Base-by-base conservation (phyloP, 2,113 vertebrate genomes). In the Acinonyx jubatus region DNA sequence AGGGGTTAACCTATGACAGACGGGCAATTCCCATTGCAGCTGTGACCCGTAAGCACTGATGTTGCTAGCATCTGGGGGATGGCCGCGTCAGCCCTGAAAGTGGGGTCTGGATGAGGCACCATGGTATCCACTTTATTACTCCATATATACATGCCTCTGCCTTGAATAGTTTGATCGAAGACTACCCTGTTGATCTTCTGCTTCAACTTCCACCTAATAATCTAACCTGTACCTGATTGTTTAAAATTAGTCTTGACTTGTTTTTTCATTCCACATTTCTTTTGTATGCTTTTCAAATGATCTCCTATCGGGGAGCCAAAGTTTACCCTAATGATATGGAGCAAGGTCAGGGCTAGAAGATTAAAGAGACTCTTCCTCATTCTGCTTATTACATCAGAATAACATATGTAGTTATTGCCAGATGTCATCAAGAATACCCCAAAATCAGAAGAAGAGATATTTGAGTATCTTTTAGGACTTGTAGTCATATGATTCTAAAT, bases 401-500 rank as follows among this genome's bases (percentile, higher is more conserved):
- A 91, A 23, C 12, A 68, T 66, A 45, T 15, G 38, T 27, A 81
- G 86, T 45, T 36, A 23, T 61, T 76, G 66, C 33, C 55, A 88
- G 38, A 57, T 68, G 36, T 91, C 55, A 73, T 81, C 55, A 87
- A 68, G 66, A 66, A 57, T 57, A 61, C 36, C 91, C 25, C 52
- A 31, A 55, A 93, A 66, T 57, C 57, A 81, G 41, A 86, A 65
- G 93, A 65, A 85, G 76, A 92, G 57, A 68, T 52, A 76, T 55
- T 48, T 41, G 48, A 45, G 18, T 92, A 31, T 78, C n/a, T 84
- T 81, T 89, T 89, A 61, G 16, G 69, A 92, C 50, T 83, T 74
- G 38, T 76, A 82, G 8, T 61, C 27, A 45, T 23, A 18, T 41
- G 15, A 63, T 78, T 84, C 78, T 92, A 85, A 95, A 93, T 93